Base-by-base conservation (phyloP, 2,797 vertebrate genomes). In the Xiphophorus birchmanni region DNA sequence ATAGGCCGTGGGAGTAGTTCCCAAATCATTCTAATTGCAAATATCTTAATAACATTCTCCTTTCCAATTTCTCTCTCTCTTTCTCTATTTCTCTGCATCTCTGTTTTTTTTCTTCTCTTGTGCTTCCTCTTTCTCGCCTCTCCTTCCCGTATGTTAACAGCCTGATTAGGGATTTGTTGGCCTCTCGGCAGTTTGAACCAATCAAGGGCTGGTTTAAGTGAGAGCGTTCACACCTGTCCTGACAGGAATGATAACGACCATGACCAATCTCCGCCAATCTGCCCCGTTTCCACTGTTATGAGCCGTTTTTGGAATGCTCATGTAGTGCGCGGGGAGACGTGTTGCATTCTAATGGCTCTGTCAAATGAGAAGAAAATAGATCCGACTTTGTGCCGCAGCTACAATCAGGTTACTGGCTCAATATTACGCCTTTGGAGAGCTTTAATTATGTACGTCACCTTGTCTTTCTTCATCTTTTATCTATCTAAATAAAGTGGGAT, bases 211-310 rank as follows among this genome's bases (percentile, higher is more conserved):
- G 81, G 88, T 93, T 93, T 91, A 91, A 92, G 88, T 83, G 82
- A 89, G 78, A 18, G 79, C 63, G 73, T 83, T 90, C 89, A 88
- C 89, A 93, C 92, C 93, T 93, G 88, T 93, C 87, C 92, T 94
- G 93, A 94, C 90, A 92, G 89, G 90, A 94, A 93, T 93, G 87
- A 92, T 91, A 94, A 94, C 81, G 21, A 90, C 80, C 32, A 5
- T 52, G 84, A 85, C 88, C 91, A 89, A 89, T 89, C 88, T 88
- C 73, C 79, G 54, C 84, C 35, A 37, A 80, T 82, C 78, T 77
- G 80, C 79, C 50, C 78, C 54, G 73, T 88, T 91, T 88, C 89
- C 82, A 88, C 54, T 44, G 88, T 45, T 76, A 90, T 88, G 72
- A 79, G 84, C 77, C 82, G 82, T 82, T 88, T 92, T 88, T 80